Evolutionary conservation across 2,888 invertebrate species (phyloP).

Genomic region (Dryadula phaetusa): DNA sequence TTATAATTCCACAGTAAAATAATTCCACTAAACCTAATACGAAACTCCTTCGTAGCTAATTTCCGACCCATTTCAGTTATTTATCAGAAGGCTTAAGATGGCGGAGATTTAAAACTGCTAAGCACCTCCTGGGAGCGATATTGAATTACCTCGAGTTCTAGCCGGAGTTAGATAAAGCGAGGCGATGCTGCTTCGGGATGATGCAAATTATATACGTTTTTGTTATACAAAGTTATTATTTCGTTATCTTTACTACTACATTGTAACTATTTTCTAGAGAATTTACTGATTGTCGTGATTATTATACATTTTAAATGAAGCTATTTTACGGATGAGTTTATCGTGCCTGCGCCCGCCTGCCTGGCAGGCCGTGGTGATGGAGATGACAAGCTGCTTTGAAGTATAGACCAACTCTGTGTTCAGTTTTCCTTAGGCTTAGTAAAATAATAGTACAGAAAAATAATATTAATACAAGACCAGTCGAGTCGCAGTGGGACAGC

Average conservation of each 20-base stretch:
- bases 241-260: background rate
- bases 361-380: too few species aligned
- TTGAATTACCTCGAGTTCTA: constrained; percentile 33
- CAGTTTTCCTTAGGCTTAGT: too few species aligned
- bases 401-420: too few species aligned
- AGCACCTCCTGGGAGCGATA: constrained; percentile 31
- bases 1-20: constrained; percentile 1
- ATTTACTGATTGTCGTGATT: background rate
- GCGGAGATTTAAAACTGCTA: constrained; percentile 41
- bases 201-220: constrained; percentile 16
- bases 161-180: background rate
- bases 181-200: constrained; percentile 1
- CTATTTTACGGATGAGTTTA: too few species aligned
- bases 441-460: too few species aligned
- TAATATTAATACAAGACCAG: too few species aligned
- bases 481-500: too few species aligned
- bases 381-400: too few species aligned
- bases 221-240: constrained; percentile 9
- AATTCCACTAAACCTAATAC: constrained; percentile 27
- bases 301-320: too few species aligned
- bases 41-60: constrained; percentile 39
- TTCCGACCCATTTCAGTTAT: constrained; percentile 38
- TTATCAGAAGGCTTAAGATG: constrained; percentile 39
- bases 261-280: background rate
- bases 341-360: too few species aligned